Evolutionary conservation across 2,888 invertebrate species (phyloP).

Genomic region (Apodemia duryi): DNA sequence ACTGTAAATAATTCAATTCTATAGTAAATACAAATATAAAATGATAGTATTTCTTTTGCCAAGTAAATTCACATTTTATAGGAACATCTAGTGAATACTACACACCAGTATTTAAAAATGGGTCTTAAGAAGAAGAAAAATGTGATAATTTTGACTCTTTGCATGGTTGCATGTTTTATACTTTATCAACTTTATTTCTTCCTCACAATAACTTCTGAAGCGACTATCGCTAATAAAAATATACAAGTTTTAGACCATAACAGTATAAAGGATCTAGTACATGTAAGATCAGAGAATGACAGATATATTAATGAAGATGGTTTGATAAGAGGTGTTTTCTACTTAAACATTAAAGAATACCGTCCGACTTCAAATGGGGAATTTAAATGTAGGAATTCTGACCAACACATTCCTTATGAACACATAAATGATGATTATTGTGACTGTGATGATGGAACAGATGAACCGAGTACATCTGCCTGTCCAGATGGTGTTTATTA

Average conservation of each 20-base stretch:
- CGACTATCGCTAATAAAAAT: slow-evolving; percentile 41
- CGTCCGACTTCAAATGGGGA: slow-evolving; percentile 53
- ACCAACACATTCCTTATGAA: slow-evolving; percentile 55
- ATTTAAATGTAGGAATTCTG: slow-evolving; percentile 64
- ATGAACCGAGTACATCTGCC: slow-evolving; percentile 93
- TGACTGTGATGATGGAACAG: slow-evolving; percentile 89
- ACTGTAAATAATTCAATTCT: too few species aligned
- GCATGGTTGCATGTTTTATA: slow-evolving; percentile 56
- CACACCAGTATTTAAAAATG: slow-evolving; percentile 21
- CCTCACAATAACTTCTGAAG: slow-evolving; percentile 53
- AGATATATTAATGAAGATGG: slow-evolving; percentile 62
- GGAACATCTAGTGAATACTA: background rate
- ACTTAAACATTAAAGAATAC: slow-evolving; percentile 53
- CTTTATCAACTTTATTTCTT: slow-evolving; percentile 70
- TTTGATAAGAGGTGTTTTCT: slow-evolving; percentile 60
- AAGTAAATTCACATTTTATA: background rate
- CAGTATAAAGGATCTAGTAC: slow-evolving; percentile 41
- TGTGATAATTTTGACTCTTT: slow-evolving; percentile 52
- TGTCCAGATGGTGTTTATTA: slow-evolving; percentile 91
- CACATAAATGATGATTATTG: slow-evolving; percentile 90
- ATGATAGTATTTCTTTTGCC: background rate
- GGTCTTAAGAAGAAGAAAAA: slow-evolving; percentile 63
- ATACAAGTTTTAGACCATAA: slow-evolving; percentile 48
- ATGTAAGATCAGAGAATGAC: slow-evolving; percentile 56
- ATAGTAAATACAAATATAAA: background rate